phyloP scores from a whole-genome alignment of 2,797 vertebrate genomes.

The Sarcophilus harrisii region DNA sequence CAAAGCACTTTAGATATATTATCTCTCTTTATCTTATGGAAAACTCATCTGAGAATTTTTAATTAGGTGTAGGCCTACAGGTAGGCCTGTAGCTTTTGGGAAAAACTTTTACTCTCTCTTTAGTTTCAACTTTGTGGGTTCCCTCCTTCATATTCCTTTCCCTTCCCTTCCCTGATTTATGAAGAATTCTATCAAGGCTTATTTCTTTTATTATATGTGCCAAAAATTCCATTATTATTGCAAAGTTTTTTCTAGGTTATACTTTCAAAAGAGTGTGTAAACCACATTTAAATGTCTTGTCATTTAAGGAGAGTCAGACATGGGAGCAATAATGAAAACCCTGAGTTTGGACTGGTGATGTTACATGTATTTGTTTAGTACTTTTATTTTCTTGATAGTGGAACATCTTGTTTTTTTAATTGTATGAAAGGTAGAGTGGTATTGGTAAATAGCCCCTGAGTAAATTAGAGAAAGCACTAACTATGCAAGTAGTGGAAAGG shows the following conservation, averaged over 20 bases:
- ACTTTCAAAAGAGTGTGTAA: background rate
- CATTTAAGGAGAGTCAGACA: background rate
- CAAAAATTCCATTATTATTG: background rate
- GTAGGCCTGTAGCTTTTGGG: slow-evolving; percentile 16
- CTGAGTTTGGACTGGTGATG: background rate
- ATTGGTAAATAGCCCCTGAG: slow-evolving; percentile 43
- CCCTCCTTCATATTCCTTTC: background rate
- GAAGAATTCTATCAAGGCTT: background rate
- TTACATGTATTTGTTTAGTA: slow-evolving; percentile 29
- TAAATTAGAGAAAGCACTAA: slow-evolving; percentile 38
- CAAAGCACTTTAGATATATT: background rate
- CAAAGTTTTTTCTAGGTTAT: background rate
- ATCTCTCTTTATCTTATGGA: background rate
- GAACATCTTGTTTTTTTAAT: slow-evolving; percentile 20
- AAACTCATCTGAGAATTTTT: background rate
- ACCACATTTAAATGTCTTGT: background rate
- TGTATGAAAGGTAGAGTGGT: slow-evolving; percentile 1
- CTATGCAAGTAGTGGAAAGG: slow-evolving; percentile 53
- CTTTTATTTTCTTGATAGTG: background rate
- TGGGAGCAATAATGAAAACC: background rate
- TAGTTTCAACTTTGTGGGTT: background rate
- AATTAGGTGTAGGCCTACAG: too few species aligned
- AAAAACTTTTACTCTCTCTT: slow-evolving; percentile 37
- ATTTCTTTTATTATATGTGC: background rate
- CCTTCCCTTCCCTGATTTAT: background rate